Evolutionary conservation across 2,888 invertebrate species (phyloP).

Genomic region (Drosophila longiperda): DNA sequence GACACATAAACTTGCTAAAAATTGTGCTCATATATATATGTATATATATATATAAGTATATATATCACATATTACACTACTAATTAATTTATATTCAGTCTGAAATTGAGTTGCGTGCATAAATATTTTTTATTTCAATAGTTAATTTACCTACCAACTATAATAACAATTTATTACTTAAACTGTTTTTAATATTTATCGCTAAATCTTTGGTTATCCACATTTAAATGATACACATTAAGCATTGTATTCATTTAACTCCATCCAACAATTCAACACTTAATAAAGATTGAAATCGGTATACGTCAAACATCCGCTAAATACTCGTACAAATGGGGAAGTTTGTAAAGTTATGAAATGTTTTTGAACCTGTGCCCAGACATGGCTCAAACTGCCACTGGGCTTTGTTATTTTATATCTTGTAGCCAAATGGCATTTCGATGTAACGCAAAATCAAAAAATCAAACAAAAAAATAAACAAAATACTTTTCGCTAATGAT

Average conservation of each 20-base stretch:
- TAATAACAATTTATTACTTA: background rate
- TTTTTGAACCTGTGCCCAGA: constrained; percentile 21
- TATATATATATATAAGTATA: background rate
- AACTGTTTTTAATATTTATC: background rate
- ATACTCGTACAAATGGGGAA: background rate
- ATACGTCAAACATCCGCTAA: background rate
- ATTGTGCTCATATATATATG: background rate
- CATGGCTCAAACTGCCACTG: constrained; percentile 39
- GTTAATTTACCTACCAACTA: background rate
- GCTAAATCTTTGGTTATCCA: background rate
- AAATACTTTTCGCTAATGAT: constrained; percentile 51
- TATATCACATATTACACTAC: constrained; percentile 26
- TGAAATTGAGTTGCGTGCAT: background rate
- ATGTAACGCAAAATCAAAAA: constrained; percentile 49
- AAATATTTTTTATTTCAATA: background rate
- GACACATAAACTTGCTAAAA: constrained; percentile 18
- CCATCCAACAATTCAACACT: background rate
- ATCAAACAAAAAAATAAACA: constrained; percentile 33
- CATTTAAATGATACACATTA: background rate
- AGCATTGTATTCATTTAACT: background rate
- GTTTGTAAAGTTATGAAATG: constrained; percentile 7
- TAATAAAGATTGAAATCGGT: background rate
- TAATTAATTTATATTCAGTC: constrained; percentile 26
- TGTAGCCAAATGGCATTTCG: constrained; percentile 66
- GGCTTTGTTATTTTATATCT: constrained; percentile 31